Conservation (phyloP, 1,140 invertebrate genomes). For the Himalopsyche phryganea region DNA sequence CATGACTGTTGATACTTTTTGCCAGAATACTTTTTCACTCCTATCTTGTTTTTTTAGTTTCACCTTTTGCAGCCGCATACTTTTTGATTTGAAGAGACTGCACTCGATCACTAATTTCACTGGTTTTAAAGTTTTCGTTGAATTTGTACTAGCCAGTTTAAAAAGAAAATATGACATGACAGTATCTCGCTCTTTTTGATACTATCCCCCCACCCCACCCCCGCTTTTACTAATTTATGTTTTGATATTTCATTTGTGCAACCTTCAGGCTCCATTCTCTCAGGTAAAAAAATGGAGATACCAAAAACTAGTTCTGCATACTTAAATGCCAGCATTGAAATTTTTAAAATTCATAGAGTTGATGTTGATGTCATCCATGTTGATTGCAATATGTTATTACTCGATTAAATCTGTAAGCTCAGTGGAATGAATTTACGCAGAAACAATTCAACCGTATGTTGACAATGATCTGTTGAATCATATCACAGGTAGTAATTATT, state of each 20-base stretch:
- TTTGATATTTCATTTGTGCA: conserved; percentile 44
- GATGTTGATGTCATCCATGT: conserved; percentile 27
- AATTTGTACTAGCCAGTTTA: neutral
- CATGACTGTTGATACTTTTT: too few relatives aligned
- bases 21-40: conserved; percentile 2
- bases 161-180: neutral
- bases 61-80: conserved; percentile 31
- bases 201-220: conserved; percentile 7
- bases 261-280: conserved; percentile 69
- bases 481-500: conserved; percentile 23
- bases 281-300: conserved; percentile 57
- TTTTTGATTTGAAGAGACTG: conserved; percentile 27
- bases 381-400: conserved; percentile 26
- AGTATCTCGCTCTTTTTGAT: too few relatives aligned
- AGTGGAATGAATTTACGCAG: conserved; percentile 18
- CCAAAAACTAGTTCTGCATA: conserved; percentile 32
- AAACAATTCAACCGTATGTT: conserved; percentile 15
- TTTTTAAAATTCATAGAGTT: conserved; percentile 21
- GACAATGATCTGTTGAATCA: conserved; percentile 14
- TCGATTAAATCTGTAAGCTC: conserved; percentile 20
- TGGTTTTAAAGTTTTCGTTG: conserved; percentile 10
- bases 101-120: conserved; percentile 27
- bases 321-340: conserved; percentile 25
- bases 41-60: conserved; percentile 16
- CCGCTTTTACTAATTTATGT: conserved; percentile 35